These are phyloP conservation scores for Lobophora halterata DNA, from an alignment of 2,888 invertebrate species.

Conservation along the genomic window DNA sequence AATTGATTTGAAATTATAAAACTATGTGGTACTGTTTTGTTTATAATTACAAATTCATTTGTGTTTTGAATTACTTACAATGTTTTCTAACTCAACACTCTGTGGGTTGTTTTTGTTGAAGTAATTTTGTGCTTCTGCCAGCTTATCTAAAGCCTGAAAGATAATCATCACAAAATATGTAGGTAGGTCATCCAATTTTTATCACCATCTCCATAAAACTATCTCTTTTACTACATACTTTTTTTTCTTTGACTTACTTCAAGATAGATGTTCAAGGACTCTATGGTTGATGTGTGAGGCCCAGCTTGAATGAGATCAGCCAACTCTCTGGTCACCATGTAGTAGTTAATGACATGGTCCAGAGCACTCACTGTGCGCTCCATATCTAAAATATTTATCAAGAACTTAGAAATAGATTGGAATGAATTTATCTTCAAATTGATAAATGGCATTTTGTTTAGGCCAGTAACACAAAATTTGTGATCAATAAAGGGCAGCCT, in stretches of 20 bases:
- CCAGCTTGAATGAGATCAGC: conserved; percentile 93
- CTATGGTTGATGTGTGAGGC: conserved; percentile 84
- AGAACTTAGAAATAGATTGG: too few species aligned
- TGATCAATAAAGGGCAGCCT: too few species aligned
- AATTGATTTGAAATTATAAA: too few species aligned
- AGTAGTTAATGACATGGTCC: conserved; percentile 97
- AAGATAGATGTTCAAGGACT: conserved; percentile 73
- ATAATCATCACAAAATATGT: too few species aligned
- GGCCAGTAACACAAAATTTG: too few species aligned
- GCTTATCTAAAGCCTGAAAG: conserved; percentile 88
- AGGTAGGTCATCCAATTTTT: too few species aligned
- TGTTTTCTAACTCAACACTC: conserved; percentile 95
- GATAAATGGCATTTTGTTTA: too few species aligned
- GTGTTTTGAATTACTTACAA: too few species aligned
- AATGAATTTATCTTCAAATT: too few species aligned
- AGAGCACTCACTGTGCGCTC: conserved; percentile 92
- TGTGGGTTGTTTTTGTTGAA: conserved; percentile 96
- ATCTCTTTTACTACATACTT: too few species aligned
- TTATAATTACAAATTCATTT: neutral
- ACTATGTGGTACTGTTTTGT: too few species aligned
- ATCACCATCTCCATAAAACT: too few species aligned
- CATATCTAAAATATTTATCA: conserved; percentile 92
- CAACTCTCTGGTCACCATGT: conserved; percentile 96
- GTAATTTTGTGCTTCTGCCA: conserved; percentile 93
- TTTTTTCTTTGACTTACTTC: conserved; percentile 65